phyloP scores from a whole-genome alignment of 2,888 invertebrate species.

The Oxystoma pomonae region DNA sequence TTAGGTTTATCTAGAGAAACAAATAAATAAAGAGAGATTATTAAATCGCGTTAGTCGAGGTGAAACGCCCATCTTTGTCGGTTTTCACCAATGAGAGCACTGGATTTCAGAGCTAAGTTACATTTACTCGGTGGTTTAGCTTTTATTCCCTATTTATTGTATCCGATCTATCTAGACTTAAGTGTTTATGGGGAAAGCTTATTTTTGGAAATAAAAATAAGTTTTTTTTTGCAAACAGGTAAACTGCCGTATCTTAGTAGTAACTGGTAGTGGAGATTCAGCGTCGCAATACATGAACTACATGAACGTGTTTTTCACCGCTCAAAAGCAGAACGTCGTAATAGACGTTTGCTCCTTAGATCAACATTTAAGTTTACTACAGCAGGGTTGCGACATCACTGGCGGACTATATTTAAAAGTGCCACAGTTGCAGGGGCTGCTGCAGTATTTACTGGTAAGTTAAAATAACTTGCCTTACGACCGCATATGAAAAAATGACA shows the following conservation, averaged over 20 bases:
- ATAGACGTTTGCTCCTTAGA: constrained; percentile 92
- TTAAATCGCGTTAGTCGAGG: too few relatives aligned
- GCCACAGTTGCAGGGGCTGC: constrained; percentile 77
- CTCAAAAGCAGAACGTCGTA: constrained; percentile 78
- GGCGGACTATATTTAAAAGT: constrained; percentile 88
- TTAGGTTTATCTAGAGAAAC: too few relatives aligned
- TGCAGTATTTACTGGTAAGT: constrained; percentile 80
- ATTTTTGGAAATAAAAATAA: too few relatives aligned
- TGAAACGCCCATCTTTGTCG: too few relatives aligned
- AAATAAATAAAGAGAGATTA: too few relatives aligned
- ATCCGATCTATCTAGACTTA: too few relatives aligned
- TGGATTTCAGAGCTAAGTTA: too few relatives aligned
- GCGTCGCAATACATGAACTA: constrained; percentile 97
- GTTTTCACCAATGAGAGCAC: too few relatives aligned
- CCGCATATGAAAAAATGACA: too few relatives aligned
- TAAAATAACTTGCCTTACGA: too few relatives aligned
- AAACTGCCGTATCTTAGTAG: constrained; percentile 74
- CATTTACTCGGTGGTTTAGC: too few relatives aligned
- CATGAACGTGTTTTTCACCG: constrained; percentile 98
- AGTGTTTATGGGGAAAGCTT: constrained; percentile 6
- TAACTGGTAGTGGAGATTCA: constrained; percentile 88
- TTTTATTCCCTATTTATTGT: too few relatives aligned
- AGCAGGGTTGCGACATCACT: constrained; percentile 96
- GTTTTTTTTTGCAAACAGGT: constrained; percentile 42
- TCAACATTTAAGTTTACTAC: constrained; percentile 83